Conservation (phyloP, 30 jellyfish, hydroid and myxozoan genomes). For the Chrysaora quinquecirrha region DNA sequence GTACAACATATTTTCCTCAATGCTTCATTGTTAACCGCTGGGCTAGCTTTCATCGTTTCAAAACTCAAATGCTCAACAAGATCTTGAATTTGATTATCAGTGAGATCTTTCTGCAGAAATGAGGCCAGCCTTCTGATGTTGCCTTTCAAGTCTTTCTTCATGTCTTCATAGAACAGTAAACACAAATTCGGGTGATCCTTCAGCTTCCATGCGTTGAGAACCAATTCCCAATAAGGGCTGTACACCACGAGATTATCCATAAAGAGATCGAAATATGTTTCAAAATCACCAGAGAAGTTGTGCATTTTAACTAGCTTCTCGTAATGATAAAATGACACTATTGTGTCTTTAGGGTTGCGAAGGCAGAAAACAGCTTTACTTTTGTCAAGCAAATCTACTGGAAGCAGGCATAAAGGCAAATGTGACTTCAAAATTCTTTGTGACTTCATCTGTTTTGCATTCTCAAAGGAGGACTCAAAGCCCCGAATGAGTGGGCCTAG, state of each 20-base stretch:
- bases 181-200: constrained; percentile 23
- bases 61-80: too few species aligned
- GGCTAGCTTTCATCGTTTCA: constrained; percentile 3
- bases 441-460: constrained; percentile 9
- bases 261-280: constrained; percentile 7
- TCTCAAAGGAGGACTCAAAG: too few species aligned
- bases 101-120: too few species aligned
- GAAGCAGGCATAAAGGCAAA: constrained; percentile 21
- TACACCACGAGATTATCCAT: not conserved
- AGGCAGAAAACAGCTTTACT: constrained; percentile 16
- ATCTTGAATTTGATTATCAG: too few species aligned
- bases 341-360: constrained; percentile 40
- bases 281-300: not conserved
- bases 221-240: constrained; percentile 20
- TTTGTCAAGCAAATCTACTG: constrained; percentile 25
- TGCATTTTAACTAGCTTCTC: not conserved
- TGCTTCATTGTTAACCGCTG: not conserved
- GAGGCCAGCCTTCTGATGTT: too few species aligned
- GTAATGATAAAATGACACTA: constrained; percentile 21
- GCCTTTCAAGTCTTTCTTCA: too few species aligned
- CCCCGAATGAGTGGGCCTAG: too few species aligned
- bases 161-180: not conserved
- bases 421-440: constrained; percentile 20
- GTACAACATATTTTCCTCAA: not conserved
- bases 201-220: constrained; percentile 6